These are phyloP conservation scores for Andrena fulva DNA, from an alignment of 2,888 invertebrate genomes.

Conservation along the genomic window DNA sequence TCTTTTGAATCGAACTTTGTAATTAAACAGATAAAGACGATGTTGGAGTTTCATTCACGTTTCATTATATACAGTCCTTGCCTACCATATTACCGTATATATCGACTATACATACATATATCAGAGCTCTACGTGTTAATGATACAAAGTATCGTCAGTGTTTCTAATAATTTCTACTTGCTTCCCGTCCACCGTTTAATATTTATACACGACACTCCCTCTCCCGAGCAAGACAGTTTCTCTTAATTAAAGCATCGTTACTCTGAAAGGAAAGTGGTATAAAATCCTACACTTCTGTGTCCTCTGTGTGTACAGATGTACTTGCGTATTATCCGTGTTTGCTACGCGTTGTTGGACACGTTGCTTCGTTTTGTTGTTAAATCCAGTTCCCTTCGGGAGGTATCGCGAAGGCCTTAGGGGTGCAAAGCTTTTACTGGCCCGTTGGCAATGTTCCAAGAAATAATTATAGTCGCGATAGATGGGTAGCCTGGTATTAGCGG, in stretches of 20 bases:
- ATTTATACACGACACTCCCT: constrained; percentile 12
- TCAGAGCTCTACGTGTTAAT: constrained; percentile 55
- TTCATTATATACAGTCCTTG: constrained; percentile 61
- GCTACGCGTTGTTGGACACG: constrained; percentile 28
- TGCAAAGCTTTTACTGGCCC: constrained; percentile 42
- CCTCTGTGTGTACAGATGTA: constrained; percentile 37
- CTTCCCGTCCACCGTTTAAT: constrained; percentile 40
- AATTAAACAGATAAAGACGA: constrained; percentile 70
- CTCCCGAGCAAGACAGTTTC: neutral
- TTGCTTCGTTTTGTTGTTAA: constrained; percentile 51
- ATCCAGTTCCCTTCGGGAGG: constrained; percentile 29
- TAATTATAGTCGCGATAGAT: constrained; percentile 38
- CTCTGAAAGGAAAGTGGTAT: constrained; percentile 3
- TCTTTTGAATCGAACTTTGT: constrained; percentile 64
- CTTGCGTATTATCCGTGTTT: constrained; percentile 38
- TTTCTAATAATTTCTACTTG: constrained; percentile 62
- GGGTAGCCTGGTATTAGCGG: constrained; percentile 22
- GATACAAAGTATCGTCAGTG: constrained; percentile 46
- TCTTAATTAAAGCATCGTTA: constrained; percentile 12
- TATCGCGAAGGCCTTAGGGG: constrained; percentile 49
- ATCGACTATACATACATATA: constrained; percentile 7
- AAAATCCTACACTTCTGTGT: constrained; percentile 36
- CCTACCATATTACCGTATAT: constrained; percentile 21
- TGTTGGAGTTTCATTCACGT: constrained; percentile 71
- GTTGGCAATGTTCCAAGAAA: constrained; percentile 48